phyloP scores from a whole-genome alignment of 2,888 invertebrate genomes.

The Harmothoe impar region DNA sequence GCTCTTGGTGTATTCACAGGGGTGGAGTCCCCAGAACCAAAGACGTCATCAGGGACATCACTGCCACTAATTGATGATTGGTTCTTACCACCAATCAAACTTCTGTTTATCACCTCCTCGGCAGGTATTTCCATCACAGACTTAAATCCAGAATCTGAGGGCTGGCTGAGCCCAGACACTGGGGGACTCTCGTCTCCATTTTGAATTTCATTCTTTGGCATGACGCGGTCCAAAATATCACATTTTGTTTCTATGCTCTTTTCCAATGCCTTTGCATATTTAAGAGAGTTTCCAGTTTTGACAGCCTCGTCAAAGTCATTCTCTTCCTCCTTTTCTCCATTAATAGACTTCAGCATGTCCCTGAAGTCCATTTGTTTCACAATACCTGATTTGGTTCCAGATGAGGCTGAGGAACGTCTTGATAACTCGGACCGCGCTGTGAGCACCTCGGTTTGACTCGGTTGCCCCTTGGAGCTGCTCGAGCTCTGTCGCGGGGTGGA shows the following conservation, averaged over 20 bases:
- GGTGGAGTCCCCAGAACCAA: conserved; percentile 13
- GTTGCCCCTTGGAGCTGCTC: not conserved
- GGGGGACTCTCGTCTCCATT: not conserved
- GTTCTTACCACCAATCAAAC: not conserved
- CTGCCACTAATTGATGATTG: not conserved
- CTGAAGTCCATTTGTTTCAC: conserved; percentile 56
- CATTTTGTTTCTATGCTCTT: not conserved
- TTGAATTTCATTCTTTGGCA: not conserved
- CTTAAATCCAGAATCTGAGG: conserved; percentile 1
- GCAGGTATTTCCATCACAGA: not conserved
- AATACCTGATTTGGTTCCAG: conserved; percentile 26
- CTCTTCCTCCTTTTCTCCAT: not conserved
- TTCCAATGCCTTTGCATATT: not conserved
- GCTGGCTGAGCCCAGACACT: not conserved
- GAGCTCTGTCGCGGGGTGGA: not conserved
- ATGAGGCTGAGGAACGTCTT: not conserved
- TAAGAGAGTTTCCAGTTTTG: not conserved
- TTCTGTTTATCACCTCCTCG: not conserved
- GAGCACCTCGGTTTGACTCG: conserved; percentile 9
- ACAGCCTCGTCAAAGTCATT: not conserved
- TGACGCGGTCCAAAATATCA: not conserved
- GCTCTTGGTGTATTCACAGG: conserved; percentile 28
- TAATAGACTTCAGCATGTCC: conserved; percentile 31
- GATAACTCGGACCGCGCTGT: not conserved
- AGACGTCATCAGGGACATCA: conserved; percentile 31